Evolutionary conservation across 2,113 vertebrate species (phyloP).

Genomic region (Dicaeum eximium): DNA sequence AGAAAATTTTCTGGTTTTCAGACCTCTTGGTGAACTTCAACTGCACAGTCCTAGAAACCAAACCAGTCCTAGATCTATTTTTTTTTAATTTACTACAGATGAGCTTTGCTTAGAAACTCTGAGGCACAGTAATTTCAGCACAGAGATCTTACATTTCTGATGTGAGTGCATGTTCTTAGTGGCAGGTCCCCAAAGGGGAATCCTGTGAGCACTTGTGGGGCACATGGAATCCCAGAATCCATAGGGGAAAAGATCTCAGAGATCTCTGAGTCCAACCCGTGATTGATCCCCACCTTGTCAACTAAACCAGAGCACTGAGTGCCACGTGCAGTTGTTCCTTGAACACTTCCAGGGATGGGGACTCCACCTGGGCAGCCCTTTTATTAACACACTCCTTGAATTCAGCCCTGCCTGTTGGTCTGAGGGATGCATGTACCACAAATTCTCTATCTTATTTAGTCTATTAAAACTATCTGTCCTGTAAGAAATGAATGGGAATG

Average conservation of each 20-base stretch:
- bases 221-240: neutral
- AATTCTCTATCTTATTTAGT: neutral
- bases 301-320: neutral
- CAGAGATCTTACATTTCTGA: neutral
- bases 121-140: neutral
- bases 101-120: neutral
- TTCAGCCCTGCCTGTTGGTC: neutral
- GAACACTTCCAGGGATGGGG: neutral
- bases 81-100: neutral
- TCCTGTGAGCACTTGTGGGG: neutral
- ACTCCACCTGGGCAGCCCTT: neutral
- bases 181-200: neutral
- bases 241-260: neutral
- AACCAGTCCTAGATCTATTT: neutral
- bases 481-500: neutral
- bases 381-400: neutral
- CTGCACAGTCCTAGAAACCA: neutral
- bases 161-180: neutral
- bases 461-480: neutral
- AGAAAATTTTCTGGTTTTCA: neutral
- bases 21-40: neutral
- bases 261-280: neutral
- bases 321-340: fast-evolving
- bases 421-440: fast-evolving
- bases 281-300: neutral